A percentile compares a stretch with the other conserved stretches of the same genome.
Evolutionary conservation across 2,888 invertebrate genomes (phyloP).

Genomic region (Vanessa cardui): DNA sequence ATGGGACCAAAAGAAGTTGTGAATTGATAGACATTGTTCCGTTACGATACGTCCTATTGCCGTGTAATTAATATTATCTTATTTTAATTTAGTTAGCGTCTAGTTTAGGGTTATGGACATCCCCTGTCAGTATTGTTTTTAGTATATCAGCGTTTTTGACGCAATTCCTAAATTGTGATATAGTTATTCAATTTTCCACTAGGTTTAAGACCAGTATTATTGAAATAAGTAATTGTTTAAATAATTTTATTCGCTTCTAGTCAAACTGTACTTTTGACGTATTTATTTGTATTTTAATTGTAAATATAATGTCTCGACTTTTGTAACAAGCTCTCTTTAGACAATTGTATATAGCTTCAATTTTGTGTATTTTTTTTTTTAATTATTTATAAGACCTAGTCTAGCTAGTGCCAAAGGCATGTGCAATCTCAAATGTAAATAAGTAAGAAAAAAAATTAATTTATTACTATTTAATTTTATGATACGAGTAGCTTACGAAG

Average conservation of each 20-base stretch:
- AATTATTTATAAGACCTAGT: slow-evolving; percentile 57
- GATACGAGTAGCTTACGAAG: slow-evolving; percentile 63
- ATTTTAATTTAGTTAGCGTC: slow-evolving; percentile 26
- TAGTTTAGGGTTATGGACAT: slow-evolving; percentile 47
- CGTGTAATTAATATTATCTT: slow-evolving; percentile 39
- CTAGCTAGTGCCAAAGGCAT: slow-evolving; percentile 75
- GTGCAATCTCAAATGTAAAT: slow-evolving; percentile 65
- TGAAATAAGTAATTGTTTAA: slow-evolving; percentile 26
- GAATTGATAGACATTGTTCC: slow-evolving; percentile 49
- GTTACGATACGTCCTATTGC: slow-evolving; percentile 24
- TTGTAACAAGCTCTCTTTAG: slow-evolving; percentile 39
- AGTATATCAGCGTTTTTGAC: slow-evolving; percentile 55
- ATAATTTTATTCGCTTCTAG: slow-evolving; percentile 57
- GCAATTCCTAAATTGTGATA: slow-evolving; percentile 81
- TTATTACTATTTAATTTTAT: slow-evolving; percentile 50
- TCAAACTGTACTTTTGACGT: slow-evolving; percentile 45
- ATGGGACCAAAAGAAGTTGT: slow-evolving; percentile 78
- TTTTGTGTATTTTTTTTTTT: slow-evolving; percentile 14
- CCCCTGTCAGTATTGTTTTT: slow-evolving; percentile 57
- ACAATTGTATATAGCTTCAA: slow-evolving; percentile 37
- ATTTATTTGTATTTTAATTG: slow-evolving; percentile 21
- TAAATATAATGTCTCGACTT: slow-evolving; percentile 33
- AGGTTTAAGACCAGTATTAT: slow-evolving; percentile 44
- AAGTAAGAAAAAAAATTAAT: slow-evolving; percentile 44
- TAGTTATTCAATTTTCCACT: slow-evolving; percentile 66